Evolutionary conservation across 2,113 vertebrate species (phyloP), one percentile per base, ranked within the genome.

Genomic region (Brienomyrus longianalis): DNA sequence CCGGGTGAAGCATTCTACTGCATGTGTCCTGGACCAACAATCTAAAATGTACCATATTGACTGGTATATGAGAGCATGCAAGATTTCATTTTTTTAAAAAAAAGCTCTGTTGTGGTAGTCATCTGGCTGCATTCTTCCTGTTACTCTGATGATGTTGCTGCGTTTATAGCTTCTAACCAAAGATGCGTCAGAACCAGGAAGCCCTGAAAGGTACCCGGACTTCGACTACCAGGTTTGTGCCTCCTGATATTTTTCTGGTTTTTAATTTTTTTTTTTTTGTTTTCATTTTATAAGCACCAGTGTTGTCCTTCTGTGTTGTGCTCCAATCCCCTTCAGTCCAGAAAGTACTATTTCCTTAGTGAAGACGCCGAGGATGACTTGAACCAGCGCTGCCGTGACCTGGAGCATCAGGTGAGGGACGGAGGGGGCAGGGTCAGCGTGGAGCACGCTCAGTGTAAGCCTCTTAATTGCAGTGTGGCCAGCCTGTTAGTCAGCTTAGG

Each of bases 311-410:
- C 5, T 31, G 1, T 35, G 13, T 43, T 31, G 4, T 48, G 88
- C 89, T 31, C 54, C 66, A 10, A 88, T 92, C 56, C 1, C 52
- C 80, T 92, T 2, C 93, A 98, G 97, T 98, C 97, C 80, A 96
- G 97, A 88, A 98, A 97, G 93, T 98, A 98, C 94, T 98, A 98
- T 90, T 98, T 97, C 90, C 94, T 98, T 23, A 98, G 97, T 4
- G 97, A 98, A 89, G 97, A 97, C 88, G 93, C 94, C 0, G 97
- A 96, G 0, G 96, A 95, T 0, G 95, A 96, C 48, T 92, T 96
- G 21, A 95, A 92, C 88, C 97, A 96, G 86, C 97, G 94, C 86
- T 97, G 96, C 89, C 93, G 95, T 86, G 96, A 97, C 77, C 94
- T 98, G 50, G 94, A 98, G 89, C 97, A 96, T 86, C 97, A 98